Evolutionary conservation across 2,797 vertebrate species (phyloP).

Genomic region (Helostoma temminkii): DNA sequence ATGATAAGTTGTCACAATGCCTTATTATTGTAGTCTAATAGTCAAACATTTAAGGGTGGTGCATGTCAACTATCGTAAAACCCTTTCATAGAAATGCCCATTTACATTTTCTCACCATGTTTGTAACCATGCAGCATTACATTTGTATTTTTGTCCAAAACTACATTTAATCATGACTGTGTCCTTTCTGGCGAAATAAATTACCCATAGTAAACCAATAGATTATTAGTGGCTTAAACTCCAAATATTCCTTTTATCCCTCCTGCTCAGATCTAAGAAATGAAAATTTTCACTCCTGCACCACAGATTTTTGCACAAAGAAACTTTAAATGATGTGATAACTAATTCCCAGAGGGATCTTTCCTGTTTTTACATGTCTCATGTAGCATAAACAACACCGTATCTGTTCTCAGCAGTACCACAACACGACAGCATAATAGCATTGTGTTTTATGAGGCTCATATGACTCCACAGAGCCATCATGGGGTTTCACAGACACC

Average conservation of each 20-base stretch:
- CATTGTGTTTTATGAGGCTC: conserved; percentile 60
- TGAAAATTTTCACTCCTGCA: too few species aligned
- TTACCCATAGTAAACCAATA: neutral
- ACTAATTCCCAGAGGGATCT: conserved; percentile 40
- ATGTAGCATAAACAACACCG: conserved; percentile 33
- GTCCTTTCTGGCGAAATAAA: neutral
- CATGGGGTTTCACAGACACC: conserved; percentile 24
- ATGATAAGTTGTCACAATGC: neutral
- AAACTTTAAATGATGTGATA: conserved; percentile 16
- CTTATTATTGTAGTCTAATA: neutral
- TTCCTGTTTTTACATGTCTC: conserved; percentile 23
- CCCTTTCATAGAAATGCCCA: neutral
- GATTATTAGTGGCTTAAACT: too few species aligned
- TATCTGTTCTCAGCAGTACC: conserved; percentile 19
- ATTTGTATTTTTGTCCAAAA: neutral
- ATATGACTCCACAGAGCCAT: conserved; percentile 48
- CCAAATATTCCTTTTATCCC: too few species aligned
- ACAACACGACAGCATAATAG: conserved; percentile 33
- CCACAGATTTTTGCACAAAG: too few species aligned
- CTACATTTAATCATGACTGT: neutral
- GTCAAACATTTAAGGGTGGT: too few species aligned
- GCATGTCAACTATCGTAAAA: too few species aligned
- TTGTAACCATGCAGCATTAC: neutral
- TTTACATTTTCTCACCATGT: too few species aligned
- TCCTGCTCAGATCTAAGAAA: too few species aligned